Evolutionary conservation across 1,140 invertebrate species (phyloP).

Genomic region (Drosophila seguyi): DNA sequence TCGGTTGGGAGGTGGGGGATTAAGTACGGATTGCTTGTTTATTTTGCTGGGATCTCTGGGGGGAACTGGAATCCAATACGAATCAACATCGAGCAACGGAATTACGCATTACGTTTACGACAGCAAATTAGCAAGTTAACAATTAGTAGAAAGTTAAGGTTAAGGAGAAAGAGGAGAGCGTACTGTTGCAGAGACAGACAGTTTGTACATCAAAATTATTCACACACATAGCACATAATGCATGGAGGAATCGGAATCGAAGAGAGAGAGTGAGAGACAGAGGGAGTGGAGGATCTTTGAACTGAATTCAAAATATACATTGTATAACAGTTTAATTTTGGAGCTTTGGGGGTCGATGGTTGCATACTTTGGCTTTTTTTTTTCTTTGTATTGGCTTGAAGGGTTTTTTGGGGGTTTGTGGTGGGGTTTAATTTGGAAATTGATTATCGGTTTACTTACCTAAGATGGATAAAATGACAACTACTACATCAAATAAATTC

Average conservation of each 20-base stretch:
- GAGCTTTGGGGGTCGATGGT: constrained; percentile 54
- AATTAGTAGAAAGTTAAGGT: constrained; percentile 63
- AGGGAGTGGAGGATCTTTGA: constrained; percentile 23
- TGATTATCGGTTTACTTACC: constrained; percentile 88
- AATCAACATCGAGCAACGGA: constrained; percentile 71
- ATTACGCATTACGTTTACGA: constrained; percentile 72
- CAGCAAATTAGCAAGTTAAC: constrained; percentile 70
- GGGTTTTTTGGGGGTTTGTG: constrained; percentile 25
- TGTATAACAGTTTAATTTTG: constrained; percentile 5
- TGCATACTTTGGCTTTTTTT: constrained; percentile 46
- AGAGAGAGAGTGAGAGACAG: constrained; percentile 22
- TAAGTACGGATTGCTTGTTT: constrained; percentile 33
- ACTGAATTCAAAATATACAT: constrained; percentile 42
- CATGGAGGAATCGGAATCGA: constrained; percentile 22
- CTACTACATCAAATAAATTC: constrained; percentile 99
- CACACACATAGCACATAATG: constrained; percentile 35
- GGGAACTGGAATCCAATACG: constrained; percentile 47
- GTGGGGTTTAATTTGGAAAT: constrained; percentile 42
- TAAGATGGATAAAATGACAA: constrained; percentile 99
- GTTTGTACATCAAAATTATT: constrained; percentile 37
- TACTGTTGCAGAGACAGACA: constrained; percentile 54
- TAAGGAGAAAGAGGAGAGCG: constrained; percentile 64
- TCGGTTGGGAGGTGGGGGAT: constrained; percentile 21
- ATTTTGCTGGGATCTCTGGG: constrained; percentile 34
- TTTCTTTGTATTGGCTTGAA: constrained; percentile 23